Conservation (phyloP, 2,888 invertebrate species). For the Pammene fasciana region DNA sequence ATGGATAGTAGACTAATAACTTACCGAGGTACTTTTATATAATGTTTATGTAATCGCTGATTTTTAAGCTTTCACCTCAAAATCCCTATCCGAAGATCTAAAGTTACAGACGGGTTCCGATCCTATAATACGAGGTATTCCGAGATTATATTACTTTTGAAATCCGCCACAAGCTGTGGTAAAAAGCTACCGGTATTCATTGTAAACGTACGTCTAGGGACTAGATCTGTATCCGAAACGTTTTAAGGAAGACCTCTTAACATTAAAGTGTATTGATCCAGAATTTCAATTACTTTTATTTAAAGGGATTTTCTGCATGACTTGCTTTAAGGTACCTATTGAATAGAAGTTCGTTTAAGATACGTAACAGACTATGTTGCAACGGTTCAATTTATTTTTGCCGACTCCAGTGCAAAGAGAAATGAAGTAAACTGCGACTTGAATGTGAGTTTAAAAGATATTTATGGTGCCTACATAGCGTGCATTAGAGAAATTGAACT, state of each 20-base stretch:
- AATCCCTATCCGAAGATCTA: constrained; percentile 16
- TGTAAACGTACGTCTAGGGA: constrained; percentile 19
- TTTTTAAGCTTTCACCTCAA: not conserved
- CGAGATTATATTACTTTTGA: constrained; percentile 25
- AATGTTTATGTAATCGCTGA: not conserved
- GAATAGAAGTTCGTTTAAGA: constrained; percentile 8
- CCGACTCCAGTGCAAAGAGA: constrained; percentile 7
- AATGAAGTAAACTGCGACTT: constrained; percentile 12
- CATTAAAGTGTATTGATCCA: constrained; percentile 12
- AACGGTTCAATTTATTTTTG: constrained; percentile 21
- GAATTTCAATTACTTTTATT: constrained; percentile 33
- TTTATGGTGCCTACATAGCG: constrained; percentile 17
- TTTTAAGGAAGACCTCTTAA: constrained; percentile 18
- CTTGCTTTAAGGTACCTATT: constrained; percentile 5
- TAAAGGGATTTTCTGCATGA: constrained; percentile 13
- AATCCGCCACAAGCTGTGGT: constrained; percentile 27
- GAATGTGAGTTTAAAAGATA: constrained; percentile 10
- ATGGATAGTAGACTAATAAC: not conserved
- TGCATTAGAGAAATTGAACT: constrained; percentile 40
- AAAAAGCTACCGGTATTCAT: constrained; percentile 18
- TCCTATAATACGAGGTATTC: constrained; percentile 28
- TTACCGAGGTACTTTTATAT: not conserved
- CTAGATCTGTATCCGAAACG: constrained; percentile 7
- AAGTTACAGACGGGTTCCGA: constrained; percentile 7
- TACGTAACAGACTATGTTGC: constrained; percentile 15